phyloP scores from a whole-genome alignment of 2,888 invertebrate species.

The Macrosoma leucophasiata region DNA sequence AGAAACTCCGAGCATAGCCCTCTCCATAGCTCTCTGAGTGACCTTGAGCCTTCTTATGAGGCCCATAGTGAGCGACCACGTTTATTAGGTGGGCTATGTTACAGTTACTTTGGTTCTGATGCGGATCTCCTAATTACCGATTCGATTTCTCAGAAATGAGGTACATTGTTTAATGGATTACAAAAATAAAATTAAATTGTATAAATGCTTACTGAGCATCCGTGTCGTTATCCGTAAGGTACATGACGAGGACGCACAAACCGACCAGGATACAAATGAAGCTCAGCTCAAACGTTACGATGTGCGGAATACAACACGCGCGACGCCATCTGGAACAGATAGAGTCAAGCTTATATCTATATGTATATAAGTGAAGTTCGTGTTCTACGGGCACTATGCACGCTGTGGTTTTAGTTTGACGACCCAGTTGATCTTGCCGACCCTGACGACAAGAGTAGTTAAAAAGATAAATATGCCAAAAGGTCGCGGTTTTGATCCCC shows the following conservation, averaged over 20 bases:
- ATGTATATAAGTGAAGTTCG: not conserved
- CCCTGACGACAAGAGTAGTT: too few relatives aligned
- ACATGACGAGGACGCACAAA: constrained; percentile 78
- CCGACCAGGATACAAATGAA: constrained; percentile 83
- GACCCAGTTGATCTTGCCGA: not conserved
- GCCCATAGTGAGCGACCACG: too few relatives aligned
- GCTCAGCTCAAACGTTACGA: constrained; percentile 89
- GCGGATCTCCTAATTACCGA: too few relatives aligned
- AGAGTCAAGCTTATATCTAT: not conserved
- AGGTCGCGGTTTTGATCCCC: not conserved
- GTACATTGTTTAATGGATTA: too few relatives aligned
- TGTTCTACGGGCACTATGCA: not conserved
- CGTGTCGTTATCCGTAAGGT: constrained; percentile 64
- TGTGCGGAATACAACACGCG: constrained; percentile 94
- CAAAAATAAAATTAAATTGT: too few relatives aligned
- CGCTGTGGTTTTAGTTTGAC: not conserved
- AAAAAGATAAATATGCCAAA: too few relatives aligned
- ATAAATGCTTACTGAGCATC: constrained; percentile 54
- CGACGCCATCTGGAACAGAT: constrained; percentile 84
- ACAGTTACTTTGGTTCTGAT: too few relatives aligned
- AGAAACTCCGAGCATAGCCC: too few relatives aligned
- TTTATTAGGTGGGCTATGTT: too few relatives aligned
- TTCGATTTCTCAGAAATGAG: too few relatives aligned
- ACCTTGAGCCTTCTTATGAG: too few relatives aligned
- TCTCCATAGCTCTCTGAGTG: too few relatives aligned